These are phyloP conservation scores for Ectemnius continuus DNA, from an alignment of 2,888 invertebrate species.

Conservation along the genomic window DNA sequence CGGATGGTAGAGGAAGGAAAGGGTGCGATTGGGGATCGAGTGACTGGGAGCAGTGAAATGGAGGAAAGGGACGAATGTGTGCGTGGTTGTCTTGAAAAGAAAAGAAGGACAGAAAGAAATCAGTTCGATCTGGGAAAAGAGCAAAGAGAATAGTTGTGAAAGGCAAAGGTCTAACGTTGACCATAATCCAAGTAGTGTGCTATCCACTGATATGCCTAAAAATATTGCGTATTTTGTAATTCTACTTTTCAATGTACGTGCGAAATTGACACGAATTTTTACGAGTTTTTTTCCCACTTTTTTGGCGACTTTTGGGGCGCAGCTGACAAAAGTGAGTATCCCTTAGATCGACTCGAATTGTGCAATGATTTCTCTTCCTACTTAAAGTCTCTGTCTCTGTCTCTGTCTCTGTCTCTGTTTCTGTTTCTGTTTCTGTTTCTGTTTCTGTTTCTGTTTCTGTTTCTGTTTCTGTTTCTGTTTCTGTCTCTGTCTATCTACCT, in stretches of 20 bases:
- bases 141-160: constrained; percentile 47
- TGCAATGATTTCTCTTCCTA: constrained; percentile 66
- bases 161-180: constrained; percentile 60
- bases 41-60: constrained; percentile 4
- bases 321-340: constrained; percentile 77
- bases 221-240: constrained; percentile 63
- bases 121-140: constrained; percentile 17
- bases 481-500: constrained; percentile 23
- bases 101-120: constrained; percentile 37
- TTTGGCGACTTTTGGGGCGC: constrained; percentile 78
- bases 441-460: constrained; percentile 27
- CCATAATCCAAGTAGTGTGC: constrained; percentile 63
- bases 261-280: constrained; percentile 77
- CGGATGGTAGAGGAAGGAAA: constrained; percentile 16
- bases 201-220: constrained; percentile 66
- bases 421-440: constrained; percentile 17
- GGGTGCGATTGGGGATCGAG: constrained; percentile 28
- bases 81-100: constrained; percentile 48
- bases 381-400: constrained; percentile 51
- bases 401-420: too few relatives aligned
- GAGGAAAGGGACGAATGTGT: constrained; percentile 39
- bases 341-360: constrained; percentile 72
- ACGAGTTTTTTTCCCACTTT: constrained; percentile 77
- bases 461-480: constrained; percentile 28
- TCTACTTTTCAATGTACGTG: constrained; percentile 66